A percentile compares a stretch with the other conserved stretches of the same genome.
Conservation (phyloP, 2,888 invertebrate species). For the Hyles lineata region DNA sequence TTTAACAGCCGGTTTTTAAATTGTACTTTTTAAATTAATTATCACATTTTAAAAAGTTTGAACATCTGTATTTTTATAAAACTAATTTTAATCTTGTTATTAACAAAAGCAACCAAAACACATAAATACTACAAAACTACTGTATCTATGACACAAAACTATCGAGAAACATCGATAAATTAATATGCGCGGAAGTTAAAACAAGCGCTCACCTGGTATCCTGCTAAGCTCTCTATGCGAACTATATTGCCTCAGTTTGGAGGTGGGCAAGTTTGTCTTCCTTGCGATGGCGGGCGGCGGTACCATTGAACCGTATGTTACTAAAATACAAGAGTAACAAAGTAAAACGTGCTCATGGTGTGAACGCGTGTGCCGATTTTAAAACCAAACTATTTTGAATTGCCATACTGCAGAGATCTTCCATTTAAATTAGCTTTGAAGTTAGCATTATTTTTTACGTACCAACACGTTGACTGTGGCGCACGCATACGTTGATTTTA, state of each 20-base stretch:
- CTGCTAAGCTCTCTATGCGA: constrained; percentile 80
- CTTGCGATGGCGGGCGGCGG: constrained; percentile 63
- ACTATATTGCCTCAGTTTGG: constrained; percentile 81
- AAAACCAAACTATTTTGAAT: neutral
- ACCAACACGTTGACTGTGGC: no score
- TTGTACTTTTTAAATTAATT: no score
- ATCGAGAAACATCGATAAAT: constrained; percentile 11
- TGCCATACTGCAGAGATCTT: neutral
- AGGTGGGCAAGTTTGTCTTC: constrained; percentile 74
- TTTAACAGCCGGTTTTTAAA: no score
- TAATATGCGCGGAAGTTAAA: constrained; percentile 20
- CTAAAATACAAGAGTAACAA: constrained; percentile 53
- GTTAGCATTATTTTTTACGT: neutral
- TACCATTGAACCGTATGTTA: constrained; percentile 61
- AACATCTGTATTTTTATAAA: no score
- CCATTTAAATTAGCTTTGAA: neutral
- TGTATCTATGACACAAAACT: constrained; percentile 18
- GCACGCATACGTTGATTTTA: no score
- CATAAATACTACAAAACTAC: constrained; percentile 11
- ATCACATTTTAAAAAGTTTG: no score
- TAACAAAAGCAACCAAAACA: constrained; percentile 23
- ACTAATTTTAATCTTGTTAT: neutral
- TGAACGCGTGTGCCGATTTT: constrained; percentile 11
- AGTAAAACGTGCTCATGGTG: constrained; percentile 26
- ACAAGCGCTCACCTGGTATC: constrained; percentile 68